Base-by-base conservation (phyloP, 92 coral and sea anemone species). In the Heliopora coerulea region DNA sequence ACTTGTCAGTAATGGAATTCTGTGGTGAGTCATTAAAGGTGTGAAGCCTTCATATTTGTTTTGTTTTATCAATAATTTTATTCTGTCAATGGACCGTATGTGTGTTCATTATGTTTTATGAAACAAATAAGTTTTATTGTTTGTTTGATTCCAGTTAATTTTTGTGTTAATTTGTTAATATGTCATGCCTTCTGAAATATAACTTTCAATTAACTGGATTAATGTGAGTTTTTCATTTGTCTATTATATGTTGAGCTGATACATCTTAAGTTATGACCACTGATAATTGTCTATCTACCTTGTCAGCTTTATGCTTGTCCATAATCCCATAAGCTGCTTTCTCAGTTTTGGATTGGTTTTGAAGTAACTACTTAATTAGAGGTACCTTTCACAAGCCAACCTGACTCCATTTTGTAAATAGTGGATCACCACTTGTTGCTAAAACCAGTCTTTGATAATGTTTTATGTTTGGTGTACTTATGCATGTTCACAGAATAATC, bases 321-420 rank as follows among this genome's bases (percentile, higher is more conserved):
- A 37, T 37, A 12, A 37, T 37, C 42, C 42, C 12, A 37, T 37
- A 37, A 37, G 42, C 42, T 50, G 58, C 7, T 6, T 50, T 23
- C 26, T 48, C 10, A 5, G 20, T 9, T 52, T 52, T 35, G 34
- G 31, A 50, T 14, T 70, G 35, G 17, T 49, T 27, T 17, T 21
- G 3, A 15, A 7, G 3, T 26, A 31, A 26, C 21, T 11, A 18
- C 23, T 30, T 52, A 32, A 49, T 23, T n/a, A 62, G 10, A 19
- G 24, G 26, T 8, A 49, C 49, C 62, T 27, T 69, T 37, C 29
- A 3, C 56, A 31, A 70, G 63, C 24, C 63, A 70, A 25, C 49
- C 57, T 50, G 77, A 6, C 77, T 54, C 77, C 77, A 31, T 30
- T 3, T 50, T 15, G 77, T 70, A 70, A 70, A 70, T 54, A 70